Conservation (phyloP, 2,797 vertebrate genomes). For the Varecia variegata region DNA sequence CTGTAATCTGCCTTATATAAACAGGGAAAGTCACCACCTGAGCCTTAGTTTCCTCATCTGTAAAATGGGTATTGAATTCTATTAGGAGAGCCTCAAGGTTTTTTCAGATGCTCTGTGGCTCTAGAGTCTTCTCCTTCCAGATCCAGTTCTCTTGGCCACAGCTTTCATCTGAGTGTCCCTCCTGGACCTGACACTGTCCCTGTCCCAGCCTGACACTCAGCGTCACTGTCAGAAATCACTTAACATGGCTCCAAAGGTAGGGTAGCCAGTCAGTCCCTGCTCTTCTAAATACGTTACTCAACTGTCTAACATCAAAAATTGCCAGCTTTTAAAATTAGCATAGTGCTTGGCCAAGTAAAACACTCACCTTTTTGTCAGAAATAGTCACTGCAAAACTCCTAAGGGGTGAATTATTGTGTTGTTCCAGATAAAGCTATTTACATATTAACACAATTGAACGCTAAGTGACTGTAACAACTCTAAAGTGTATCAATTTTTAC, state of each 20-base stretch:
- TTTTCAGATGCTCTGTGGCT: neutral
- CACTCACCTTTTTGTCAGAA: neutral
- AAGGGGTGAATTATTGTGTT: neutral
- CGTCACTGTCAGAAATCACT: neutral
- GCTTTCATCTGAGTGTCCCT: neutral
- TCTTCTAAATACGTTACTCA: neutral
- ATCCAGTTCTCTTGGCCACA: neutral
- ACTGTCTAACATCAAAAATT: neutral
- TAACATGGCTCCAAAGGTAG: rapidly evolving
- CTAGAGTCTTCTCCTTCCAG: neutral
- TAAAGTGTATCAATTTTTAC: neutral
- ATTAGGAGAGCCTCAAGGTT: neutral
- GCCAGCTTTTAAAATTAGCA: neutral
- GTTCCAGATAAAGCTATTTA: neutral
- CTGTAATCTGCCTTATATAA: neutral
- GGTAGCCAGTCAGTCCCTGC: too few relatives aligned
- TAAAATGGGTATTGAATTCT: neutral
- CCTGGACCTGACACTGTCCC: neutral
- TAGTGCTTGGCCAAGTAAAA: neutral
- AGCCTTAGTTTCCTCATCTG: neutral
- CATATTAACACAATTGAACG: neutral
- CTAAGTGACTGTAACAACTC: neutral
- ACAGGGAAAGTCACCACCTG: neutral
- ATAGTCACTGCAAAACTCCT: neutral
- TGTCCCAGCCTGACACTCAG: neutral